Evolutionary conservation across 2,113 vertebrate species (phyloP).

Genomic region (Telmatochromis sp.): DNA sequence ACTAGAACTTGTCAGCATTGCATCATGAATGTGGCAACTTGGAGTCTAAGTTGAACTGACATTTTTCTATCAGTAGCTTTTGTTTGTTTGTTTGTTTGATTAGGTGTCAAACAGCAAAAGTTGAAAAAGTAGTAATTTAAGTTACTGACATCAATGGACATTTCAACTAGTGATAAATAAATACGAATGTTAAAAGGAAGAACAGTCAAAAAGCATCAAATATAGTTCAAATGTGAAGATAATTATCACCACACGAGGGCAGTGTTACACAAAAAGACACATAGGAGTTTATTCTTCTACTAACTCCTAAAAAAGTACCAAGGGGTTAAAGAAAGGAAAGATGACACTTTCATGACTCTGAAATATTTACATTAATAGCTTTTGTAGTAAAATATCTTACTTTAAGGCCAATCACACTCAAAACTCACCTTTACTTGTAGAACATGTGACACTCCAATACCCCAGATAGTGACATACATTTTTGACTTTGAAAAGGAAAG

Average conservation of each 20-base stretch:
- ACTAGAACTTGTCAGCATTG: background rate
- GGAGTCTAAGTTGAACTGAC: background rate
- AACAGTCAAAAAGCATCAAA: background rate
- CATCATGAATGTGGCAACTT: background rate
- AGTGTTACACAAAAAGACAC: background rate
- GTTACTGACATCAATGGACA: background rate
- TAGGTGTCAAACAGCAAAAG: background rate
- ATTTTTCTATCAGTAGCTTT: background rate
- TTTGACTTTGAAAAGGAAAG: background rate
- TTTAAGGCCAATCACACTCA: background rate
- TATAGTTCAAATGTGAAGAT: background rate
- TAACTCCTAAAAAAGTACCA: background rate
- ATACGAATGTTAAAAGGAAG: background rate
- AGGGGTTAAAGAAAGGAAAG: background rate
- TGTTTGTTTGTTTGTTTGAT: background rate
- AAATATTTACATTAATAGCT: background rate
- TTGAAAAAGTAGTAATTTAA: background rate
- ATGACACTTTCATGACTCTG: background rate
- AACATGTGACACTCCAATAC: background rate
- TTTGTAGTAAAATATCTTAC: background rate
- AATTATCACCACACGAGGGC: conserved; percentile 28
- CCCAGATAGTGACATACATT: background rate
- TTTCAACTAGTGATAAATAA: background rate
- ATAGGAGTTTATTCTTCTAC: background rate
- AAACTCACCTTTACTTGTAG: background rate